Conservation (phyloP, 2,113 vertebrate genomes). For the Gorsachius goisagi region DNA sequence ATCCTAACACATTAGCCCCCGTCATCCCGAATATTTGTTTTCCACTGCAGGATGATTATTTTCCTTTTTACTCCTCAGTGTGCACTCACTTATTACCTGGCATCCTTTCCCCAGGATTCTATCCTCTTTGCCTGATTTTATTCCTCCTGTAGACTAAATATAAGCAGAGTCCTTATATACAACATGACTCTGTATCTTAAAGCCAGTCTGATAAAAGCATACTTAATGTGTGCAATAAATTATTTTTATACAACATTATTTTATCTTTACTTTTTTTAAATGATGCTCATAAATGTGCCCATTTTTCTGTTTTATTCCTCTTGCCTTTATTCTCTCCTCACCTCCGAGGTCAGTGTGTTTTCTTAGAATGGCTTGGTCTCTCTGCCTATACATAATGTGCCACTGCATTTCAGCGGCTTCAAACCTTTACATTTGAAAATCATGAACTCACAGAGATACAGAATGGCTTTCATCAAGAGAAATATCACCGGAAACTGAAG, state of each 20-base stretch:
- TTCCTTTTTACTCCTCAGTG: not conserved
- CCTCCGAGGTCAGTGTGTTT: not conserved
- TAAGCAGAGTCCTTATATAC: not conserved
- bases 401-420: not conserved
- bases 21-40: not conserved
- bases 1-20: not conserved
- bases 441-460: not conserved
- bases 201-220: not conserved
- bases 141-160: not conserved
- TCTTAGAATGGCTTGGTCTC: not conserved
- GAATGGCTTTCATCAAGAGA: not conserved
- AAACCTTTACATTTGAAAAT: not conserved
- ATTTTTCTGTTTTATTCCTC: not conserved
- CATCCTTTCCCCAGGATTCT: not conserved
- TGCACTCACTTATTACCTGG: not conserved
- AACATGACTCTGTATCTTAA: not conserved
- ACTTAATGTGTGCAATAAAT: not conserved
- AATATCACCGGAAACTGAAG: not conserved
- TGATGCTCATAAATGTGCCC: not conserved
- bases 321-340: not conserved
- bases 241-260: not conserved
- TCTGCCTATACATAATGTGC: not conserved
- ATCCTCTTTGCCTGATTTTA: not conserved
- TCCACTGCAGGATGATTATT: not conserved
- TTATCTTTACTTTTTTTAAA: not conserved